These are phyloP conservation scores for Alethe castanea DNA, from an alignment of 2,113 vertebrate species.

Conservation along the genomic window DNA sequence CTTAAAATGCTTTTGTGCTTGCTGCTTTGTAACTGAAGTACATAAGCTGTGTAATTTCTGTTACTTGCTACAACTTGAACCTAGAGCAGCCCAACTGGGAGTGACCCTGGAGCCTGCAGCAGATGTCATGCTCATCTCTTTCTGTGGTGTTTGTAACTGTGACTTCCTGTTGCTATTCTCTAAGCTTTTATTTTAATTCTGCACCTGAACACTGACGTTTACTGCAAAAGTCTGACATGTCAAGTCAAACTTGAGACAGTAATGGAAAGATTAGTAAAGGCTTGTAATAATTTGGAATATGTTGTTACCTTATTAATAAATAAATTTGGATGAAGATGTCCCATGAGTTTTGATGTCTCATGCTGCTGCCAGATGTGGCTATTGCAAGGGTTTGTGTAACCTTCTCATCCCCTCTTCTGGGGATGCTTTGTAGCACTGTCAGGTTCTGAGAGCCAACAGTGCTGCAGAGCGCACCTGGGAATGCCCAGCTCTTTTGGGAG, in stretches of 20 bases:
- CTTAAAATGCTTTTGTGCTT: constrained; percentile 60
- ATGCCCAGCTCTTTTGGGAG: accelerated
- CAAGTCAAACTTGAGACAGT: not conserved
- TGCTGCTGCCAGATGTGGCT: accelerated
- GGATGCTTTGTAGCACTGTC: accelerated
- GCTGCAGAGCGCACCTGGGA: not conserved
- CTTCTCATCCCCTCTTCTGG: no score
- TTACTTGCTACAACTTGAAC: not conserved
- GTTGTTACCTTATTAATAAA: constrained; percentile 73
- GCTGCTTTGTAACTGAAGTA: constrained; percentile 41
- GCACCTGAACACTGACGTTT: not conserved
- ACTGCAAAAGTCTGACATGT: not conserved
- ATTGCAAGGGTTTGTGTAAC: accelerated
- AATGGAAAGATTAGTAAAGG: not conserved
- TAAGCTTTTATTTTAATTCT: constrained; percentile 3
- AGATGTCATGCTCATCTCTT: not conserved
- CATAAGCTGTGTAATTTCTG: not conserved
- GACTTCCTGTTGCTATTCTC: not conserved
- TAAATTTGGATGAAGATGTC: constrained; percentile 49
- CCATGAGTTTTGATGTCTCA: not conserved
- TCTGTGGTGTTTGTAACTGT: not conserved
- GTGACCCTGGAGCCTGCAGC: not conserved
- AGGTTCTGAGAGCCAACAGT: accelerated
- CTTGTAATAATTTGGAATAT: constrained; percentile 57
- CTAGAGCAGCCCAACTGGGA: not conserved